These are phyloP conservation scores for Ypsolopha sequella DNA, from an alignment of 2,888 invertebrate genomes.

Conservation along the genomic window DNA sequence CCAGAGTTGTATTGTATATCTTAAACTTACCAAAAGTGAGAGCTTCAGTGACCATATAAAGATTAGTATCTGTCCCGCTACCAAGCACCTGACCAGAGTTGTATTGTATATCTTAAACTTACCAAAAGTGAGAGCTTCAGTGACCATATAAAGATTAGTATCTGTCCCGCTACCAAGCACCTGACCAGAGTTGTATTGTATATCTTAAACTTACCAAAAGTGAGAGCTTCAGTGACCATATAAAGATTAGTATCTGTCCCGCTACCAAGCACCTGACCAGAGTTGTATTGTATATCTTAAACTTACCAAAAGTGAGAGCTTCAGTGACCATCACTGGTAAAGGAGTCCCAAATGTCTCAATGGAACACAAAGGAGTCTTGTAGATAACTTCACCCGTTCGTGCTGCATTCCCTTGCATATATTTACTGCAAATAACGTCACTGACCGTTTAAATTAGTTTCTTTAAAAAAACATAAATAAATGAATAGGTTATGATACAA, in stretches of 20 bases:
- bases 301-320: slow-evolving; percentile 83
- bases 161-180: too few species aligned
- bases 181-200: not conserved
- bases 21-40: slow-evolving; percentile 79
- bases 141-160: too few species aligned
- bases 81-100: not conserved
- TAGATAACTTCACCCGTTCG: slow-evolving; percentile 78
- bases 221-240: slow-evolving; percentile 90
- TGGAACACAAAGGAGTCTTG: slow-evolving; percentile 78
- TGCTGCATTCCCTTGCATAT: slow-evolving; percentile 29
- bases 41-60: slow-evolving; percentile 83
- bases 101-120: slow-evolving; percentile 34
- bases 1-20: not conserved
- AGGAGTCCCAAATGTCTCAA: slow-evolving; percentile 85
- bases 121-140: slow-evolving; percentile 87
- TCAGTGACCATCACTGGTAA: slow-evolving; percentile 91
- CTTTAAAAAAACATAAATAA: too few species aligned
- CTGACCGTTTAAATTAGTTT: not conserved
- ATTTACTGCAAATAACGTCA: slow-evolving; percentile 28
- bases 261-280: too few species aligned
- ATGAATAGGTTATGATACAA: slow-evolving; percentile 11
- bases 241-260: too few species aligned
- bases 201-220: slow-evolving; percentile 73
- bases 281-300: not conserved
- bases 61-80: too few species aligned